Evolutionary conservation across 2,797 vertebrate genomes (phyloP), one percentile per base, ranked within the genome.

Genomic region (Micrastur ruficollis): DNA sequence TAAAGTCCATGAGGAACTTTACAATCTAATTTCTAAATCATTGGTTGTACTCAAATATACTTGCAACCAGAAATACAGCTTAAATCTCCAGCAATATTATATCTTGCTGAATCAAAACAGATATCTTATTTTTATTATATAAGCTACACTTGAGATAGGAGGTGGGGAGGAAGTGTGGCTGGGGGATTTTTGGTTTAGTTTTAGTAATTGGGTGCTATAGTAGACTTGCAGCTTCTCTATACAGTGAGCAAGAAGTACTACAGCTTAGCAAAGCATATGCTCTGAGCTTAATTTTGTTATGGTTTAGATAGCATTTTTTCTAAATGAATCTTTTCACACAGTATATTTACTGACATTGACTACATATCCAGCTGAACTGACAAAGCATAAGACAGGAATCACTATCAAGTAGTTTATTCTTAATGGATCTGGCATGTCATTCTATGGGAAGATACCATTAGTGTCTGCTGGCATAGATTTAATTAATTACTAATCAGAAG

Each of bases 401-500:
- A 71, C 87, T 75, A 95, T 68, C 58, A 91, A 55, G 71, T 27
- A 86, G 63, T 92, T 96, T 81, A 67, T 73, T 92, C 61, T 93
- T 82, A 91, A 88, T 68, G 67, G 44, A 70, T 78, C 91, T 96
- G 91, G 90, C 89, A 95, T 71, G 32, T 14, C 50, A 52, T 72
- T 93, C 72, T 81, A 13, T 86, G 53, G 52, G 74, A 95, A 88
- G 81, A 95, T 85, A 96, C 21, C 50, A 67, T 80, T 70, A 86
- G 15, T 55, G 72, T 75, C 83, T 81, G 56, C 50, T 96, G 88
- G 67, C 84, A 91, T 58, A 74, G 73, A 89, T 93, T 86, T 94
- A 96, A 96, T 94, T 97, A 97, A 89, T 94, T 94, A 92, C 83
- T 91, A 90, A 95, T 93, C 89, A 95, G 76, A 58, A 95, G 15